A percentile compares a stretch with the other conserved stretches of the same genome.
These are phyloP conservation scores for Drosophila siamana DNA, from an alignment of 2,888 invertebrate genomes.

Conservation along the genomic window DNA sequence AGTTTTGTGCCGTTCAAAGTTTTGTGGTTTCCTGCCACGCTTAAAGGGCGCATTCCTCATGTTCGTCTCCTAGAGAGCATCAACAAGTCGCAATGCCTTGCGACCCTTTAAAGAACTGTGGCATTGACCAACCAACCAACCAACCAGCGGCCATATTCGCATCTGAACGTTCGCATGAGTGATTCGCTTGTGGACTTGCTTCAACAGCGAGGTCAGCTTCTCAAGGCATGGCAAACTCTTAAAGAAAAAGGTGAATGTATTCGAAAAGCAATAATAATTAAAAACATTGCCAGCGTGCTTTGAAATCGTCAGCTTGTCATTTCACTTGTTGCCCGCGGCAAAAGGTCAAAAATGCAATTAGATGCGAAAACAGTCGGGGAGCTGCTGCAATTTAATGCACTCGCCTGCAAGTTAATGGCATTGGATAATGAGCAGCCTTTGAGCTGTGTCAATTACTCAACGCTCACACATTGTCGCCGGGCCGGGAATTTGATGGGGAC, in stretches of 20 bases:
- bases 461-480: neutral
- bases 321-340: neutral
- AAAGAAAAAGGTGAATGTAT: neutral
- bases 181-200: neutral
- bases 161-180: neutral
- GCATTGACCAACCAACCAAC: neutral
- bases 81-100: neutral
- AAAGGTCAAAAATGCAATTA: neutral
- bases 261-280: neutral
- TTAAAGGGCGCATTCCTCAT: neutral
- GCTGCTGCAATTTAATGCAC: neutral
- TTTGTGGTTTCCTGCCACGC: conserved; percentile 17
- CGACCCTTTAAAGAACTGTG: neutral
- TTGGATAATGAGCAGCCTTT: no score
- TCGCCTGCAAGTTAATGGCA: no score
- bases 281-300: no score
- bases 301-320: neutral
- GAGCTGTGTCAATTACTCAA: neutral
- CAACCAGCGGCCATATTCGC: neutral
- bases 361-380: neutral
- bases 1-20: conserved; percentile 16
- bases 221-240: neutral
- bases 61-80: neutral
- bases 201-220: neutral
- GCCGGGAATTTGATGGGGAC: no score